Evolutionary conservation across 2,888 invertebrate species (phyloP), one percentile per base, ranked within the genome.

Genomic region (Petrophora chlorosata): DNA sequence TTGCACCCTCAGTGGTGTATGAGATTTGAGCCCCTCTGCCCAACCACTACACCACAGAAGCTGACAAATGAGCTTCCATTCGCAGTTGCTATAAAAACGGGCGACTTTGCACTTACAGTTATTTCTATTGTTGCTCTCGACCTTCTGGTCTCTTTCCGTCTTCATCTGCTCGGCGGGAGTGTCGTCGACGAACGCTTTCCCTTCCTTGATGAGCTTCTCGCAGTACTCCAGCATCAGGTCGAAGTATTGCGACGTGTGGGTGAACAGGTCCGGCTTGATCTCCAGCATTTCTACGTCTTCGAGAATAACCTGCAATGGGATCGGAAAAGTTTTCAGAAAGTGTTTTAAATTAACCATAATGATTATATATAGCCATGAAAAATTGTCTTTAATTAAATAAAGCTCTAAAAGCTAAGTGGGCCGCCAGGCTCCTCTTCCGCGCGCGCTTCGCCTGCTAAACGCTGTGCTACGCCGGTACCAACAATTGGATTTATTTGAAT

Each of bases 171-270:
- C 97, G 0, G 97, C 95, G 3, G 97, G 96, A 0, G 99, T 99
- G 79, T 99, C 96, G 76, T 99, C 99, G 0, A 97, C 98, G 77
- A 97, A 99, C 0, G 99, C 99, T 67, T 96, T 96, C n/a, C 95
- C 94, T 28, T 95, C 94, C 61, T 93, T 94, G 26, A 99, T 90
- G 62, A 99, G 85, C 75, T 95, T 93, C 73, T 97, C 97, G 76
- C 99, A 99, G 71, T 95, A 94, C 9, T 93, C 91, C 49, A 98
- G 76, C 94, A 99, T 96, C 48, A 95, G 80, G 70, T 99, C 99
- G 81, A 99, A 99, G 84, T 99, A 96, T 78, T 99, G 96, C 0
- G 99, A 99, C 0, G 99, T 98, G 80, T 98, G 97, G 0, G 98
- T 97, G 79, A 97, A 98, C 36, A 93, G 76, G 79, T 99, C 98